Evolutionary conservation across 2,888 invertebrate genomes (phyloP).

Genomic region (Suillia variegata): DNA sequence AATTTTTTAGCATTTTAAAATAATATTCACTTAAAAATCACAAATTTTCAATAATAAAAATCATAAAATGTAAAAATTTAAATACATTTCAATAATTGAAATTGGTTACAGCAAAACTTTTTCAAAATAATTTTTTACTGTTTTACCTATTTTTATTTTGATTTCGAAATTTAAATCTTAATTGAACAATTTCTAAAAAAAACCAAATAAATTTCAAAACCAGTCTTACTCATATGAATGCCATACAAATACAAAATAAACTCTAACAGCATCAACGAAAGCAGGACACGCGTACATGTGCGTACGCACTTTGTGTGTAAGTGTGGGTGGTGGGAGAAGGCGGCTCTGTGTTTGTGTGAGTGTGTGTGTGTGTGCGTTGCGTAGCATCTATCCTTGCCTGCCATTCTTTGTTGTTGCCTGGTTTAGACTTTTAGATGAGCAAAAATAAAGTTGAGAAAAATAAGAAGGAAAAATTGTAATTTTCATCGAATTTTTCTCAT

Average conservation of each 20-base stretch:
- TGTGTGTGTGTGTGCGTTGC: slow-evolving; percentile 34
- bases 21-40: too few species aligned
- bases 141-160: too few species aligned
- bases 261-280: not conserved
- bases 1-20: too few species aligned
- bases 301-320: not conserved
- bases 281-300: slow-evolving; percentile 1
- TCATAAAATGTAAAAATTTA: too few species aligned
- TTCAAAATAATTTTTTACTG: too few species aligned
- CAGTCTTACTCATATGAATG: not conserved
- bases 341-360: slow-evolving; percentile 11
- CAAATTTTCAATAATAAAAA: too few species aligned
- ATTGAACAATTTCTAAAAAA: too few species aligned
- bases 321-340: not conserved
- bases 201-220: not conserved
- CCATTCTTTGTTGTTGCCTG: slow-evolving; percentile 12
- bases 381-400: slow-evolving; percentile 33
- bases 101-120: too few species aligned
- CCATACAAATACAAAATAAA: not conserved
- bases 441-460: slow-evolving; percentile 46
- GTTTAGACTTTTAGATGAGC: slow-evolving; percentile 40
- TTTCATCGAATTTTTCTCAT: slow-evolving; percentile 50
- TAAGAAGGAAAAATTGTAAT: slow-evolving; percentile 55
- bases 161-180: too few species aligned
- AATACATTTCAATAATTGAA: too few species aligned